Evolutionary conservation across 2,888 invertebrate species (phyloP), one percentile per base, ranked within the genome.

Genomic region (Diarsia rubi): DNA sequence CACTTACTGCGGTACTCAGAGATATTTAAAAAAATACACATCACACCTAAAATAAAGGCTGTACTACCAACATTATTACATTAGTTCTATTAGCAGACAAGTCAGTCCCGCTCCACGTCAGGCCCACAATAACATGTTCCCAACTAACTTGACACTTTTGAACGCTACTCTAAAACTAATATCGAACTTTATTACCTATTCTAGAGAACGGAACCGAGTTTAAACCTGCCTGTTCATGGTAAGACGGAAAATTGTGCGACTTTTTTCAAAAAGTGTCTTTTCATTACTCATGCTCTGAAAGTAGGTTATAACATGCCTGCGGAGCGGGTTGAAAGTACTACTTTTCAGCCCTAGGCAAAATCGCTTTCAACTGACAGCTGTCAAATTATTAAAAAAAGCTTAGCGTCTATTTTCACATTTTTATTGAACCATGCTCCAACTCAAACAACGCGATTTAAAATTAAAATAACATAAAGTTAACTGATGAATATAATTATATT

Each of bases 161-260:
- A 92, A 79, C 90, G 88, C 84, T 86, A 88, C 89, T 90, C 89
- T 88, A 90, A 90, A 92, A 93, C 93, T 93, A 92, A 93, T 93
- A 92, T 89, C 90, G 79, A 92, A 92, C 87, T 92, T 91, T 91
- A 92, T 92, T 89, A 93, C 90, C 90, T 90, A 91, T 90, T 91
- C 90, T 82, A 75, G 89, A 74, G 85, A 81, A 85, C 79, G 77
- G 85, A 78, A 85, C 75, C 57, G 81, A 76, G 73, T 69, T 47
- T 85, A 84, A 88, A 66, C 86, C 67, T 5, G 63, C 19, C 80
- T 84, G 27, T 67, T 21, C 54, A 62, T 37, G 6, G 31, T 31
- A 24, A 54, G 24, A 62, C 49, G 31, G 31, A 78, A 75, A 71
- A 54, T 54, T 52, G 44, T 44, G 12, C 24, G 57, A 27, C 27